Evolutionary conservation across 2,888 invertebrate species (phyloP).

Genomic region (Toxonevra muliebris): DNA sequence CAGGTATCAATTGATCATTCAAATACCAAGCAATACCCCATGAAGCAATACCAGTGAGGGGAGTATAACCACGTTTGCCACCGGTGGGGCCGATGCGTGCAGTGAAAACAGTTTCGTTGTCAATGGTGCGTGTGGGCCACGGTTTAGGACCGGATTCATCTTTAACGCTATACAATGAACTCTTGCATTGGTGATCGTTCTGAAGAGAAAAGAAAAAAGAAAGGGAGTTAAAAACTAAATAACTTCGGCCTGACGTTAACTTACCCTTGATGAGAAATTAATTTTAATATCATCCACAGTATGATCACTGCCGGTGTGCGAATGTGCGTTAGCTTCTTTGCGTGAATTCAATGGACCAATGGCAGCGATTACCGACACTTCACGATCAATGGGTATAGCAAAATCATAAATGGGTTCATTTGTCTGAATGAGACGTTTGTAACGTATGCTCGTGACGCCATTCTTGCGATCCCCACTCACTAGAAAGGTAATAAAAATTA

Average conservation of each 20-base stretch:
- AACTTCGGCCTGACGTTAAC: too few relatives aligned
- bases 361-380: conserved; percentile 85
- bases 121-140: conserved; percentile 76
- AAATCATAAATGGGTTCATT: conserved; percentile 78
- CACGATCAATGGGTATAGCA: conserved; percentile 73
- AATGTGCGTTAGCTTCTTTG: conserved; percentile 86
- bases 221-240: not conserved
- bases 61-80: conserved; percentile 80
- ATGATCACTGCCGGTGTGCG: conserved; percentile 63
- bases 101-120: conserved; percentile 72
- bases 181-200: conserved; percentile 79
- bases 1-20: conserved; percentile 89
- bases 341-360: conserved; percentile 83
- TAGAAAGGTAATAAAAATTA: conserved; percentile 39
- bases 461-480: conserved; percentile 80
- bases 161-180: conserved; percentile 72
- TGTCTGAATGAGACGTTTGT: conserved; percentile 80
- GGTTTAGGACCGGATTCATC: conserved; percentile 71
- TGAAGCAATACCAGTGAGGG: conserved; percentile 81
- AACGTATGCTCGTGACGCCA: conserved; percentile 83
- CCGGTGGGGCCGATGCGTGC: conserved; percentile 87
- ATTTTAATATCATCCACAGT: conserved; percentile 74
- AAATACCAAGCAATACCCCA: conserved; percentile 96
- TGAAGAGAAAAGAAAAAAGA: conserved; percentile 44
- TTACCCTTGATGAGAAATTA: conserved; percentile 76